Evolutionary conservation across 1,140 invertebrate species (phyloP).

Genomic region (Drosophila gunungcola): DNA sequence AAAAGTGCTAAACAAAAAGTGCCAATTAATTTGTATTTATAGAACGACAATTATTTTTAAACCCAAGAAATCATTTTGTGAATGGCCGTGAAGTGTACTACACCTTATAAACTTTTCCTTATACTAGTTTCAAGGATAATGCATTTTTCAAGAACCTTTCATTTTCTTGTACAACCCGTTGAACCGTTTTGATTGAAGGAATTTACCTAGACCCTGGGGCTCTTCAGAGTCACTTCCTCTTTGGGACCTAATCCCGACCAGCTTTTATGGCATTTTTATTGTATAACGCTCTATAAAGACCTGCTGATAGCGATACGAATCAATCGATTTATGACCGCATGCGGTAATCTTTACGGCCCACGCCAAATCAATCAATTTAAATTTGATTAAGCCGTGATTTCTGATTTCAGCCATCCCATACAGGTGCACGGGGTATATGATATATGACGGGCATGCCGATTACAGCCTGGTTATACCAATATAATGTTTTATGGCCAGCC

Average conservation of each 20-base stretch:
- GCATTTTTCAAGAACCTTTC: slow-evolving; percentile 16
- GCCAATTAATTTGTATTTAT: too few relatives aligned
- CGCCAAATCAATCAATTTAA: slow-evolving; percentile 78
- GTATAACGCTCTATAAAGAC: slow-evolving; percentile 6
- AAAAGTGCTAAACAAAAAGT: too few relatives aligned
- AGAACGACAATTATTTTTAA: too few relatives aligned
- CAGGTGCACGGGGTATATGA: slow-evolving; percentile 9
- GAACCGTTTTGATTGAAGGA: slow-evolving; percentile 4
- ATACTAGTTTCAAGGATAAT: too few relatives aligned
- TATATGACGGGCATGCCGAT: slow-evolving; percentile 37
- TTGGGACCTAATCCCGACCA: background rate
- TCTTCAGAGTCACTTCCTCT: slow-evolving; percentile 6
- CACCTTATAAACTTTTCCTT: too few relatives aligned
- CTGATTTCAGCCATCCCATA: slow-evolving; percentile 36
- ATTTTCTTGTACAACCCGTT: background rate
- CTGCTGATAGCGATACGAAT: slow-evolving; percentile 31
- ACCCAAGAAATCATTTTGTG: too few relatives aligned
- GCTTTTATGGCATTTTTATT: slow-evolving; percentile 25
- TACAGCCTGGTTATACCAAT: slow-evolving; percentile 52
- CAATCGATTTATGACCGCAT: slow-evolving; percentile 41
- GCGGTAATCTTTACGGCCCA: slow-evolving; percentile 62
- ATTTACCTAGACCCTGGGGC: slow-evolving; percentile 1
- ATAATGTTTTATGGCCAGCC: slow-evolving; percentile 49
- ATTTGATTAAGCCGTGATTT: slow-evolving; percentile 79
- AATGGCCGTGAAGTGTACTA: too few relatives aligned